Evolutionary conservation across 2,113 vertebrate genomes (phyloP).

Genomic region (Brachyhypopomus occidentalis): DNA sequence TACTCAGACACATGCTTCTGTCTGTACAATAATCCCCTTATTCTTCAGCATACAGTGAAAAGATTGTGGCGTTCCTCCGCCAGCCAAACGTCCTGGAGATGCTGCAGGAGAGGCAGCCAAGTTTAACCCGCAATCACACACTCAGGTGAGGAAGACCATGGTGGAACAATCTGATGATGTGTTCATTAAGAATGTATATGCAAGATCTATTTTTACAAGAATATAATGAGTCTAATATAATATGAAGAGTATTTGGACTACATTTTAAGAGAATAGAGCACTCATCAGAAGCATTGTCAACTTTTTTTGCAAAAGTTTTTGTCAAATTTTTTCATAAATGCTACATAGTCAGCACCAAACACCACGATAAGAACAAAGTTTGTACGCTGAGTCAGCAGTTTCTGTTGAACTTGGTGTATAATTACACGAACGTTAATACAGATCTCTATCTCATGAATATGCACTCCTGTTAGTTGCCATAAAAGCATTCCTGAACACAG

Average conservation of each 20-base stretch:
- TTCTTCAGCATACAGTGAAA: constrained; percentile 95
- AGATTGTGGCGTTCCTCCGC: constrained; percentile 96
- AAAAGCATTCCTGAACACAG: constrained; percentile 50
- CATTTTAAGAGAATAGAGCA: not conserved
- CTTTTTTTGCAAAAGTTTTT: too few species aligned
- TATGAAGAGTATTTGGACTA: not conserved
- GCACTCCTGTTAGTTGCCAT: constrained; percentile 35
- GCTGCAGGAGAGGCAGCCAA: constrained; percentile 94
- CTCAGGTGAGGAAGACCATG: constrained; percentile 80
- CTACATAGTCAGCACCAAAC: not conserved
- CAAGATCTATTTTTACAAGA: not conserved
- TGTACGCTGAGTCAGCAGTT: constrained; percentile 14
- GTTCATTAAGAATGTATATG: not conserved
- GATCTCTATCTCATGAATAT: constrained; percentile 25
- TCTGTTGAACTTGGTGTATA: constrained; percentile 3
- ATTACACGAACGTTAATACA: constrained; percentile 11
- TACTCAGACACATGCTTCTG: not conserved
- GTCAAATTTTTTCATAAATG: too few species aligned
- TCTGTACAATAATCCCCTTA: not conserved
- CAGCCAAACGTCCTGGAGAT: constrained; percentile 97
- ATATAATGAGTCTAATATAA: not conserved
- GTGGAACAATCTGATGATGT: not conserved
- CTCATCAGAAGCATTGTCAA: not conserved
- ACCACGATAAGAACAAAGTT: not conserved
- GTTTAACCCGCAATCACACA: constrained; percentile 87